phyloP scores from a whole-genome alignment of 2,888 invertebrate species.

The Tupiocoris notatus region DNA sequence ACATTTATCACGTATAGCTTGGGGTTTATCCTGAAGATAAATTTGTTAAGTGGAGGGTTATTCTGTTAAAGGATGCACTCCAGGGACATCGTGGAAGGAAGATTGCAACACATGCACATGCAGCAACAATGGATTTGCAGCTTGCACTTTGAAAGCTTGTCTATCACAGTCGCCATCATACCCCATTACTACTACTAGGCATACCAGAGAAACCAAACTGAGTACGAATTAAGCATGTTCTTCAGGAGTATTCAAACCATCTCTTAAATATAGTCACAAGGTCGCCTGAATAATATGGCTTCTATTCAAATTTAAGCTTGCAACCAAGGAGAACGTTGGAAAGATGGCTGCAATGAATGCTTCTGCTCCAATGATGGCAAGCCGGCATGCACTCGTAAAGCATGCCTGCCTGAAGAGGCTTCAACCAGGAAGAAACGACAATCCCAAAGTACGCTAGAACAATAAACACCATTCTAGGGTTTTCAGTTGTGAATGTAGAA shows the following conservation, averaged over 20 bases:
- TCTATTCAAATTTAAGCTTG: no score
- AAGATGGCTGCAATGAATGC: background rate
- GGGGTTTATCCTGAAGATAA: no score
- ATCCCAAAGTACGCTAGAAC: background rate
- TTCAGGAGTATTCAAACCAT: no score
- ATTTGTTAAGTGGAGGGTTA: background rate
- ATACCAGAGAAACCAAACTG: no score
- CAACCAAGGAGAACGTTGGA: background rate
- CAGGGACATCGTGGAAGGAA: conserved; percentile 3
- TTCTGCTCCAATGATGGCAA: background rate
- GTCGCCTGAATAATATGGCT: no score
- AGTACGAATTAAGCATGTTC: no score
- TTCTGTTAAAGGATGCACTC: background rate
- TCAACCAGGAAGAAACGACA: background rate
- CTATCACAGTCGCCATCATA: background rate
- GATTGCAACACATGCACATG: conserved; percentile 34
- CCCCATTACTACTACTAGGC: background rate
- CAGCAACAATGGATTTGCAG: background rate
- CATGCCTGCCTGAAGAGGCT: background rate
- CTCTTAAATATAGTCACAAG: no score
- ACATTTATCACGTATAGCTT: background rate
- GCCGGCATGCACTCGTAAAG: background rate
- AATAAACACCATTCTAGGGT: no score
- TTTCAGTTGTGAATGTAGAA: no score
- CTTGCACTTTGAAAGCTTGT: conserved; percentile 5